Conservation (phyloP, 2,888 invertebrate genomes). For the Ctena decussata region DNA sequence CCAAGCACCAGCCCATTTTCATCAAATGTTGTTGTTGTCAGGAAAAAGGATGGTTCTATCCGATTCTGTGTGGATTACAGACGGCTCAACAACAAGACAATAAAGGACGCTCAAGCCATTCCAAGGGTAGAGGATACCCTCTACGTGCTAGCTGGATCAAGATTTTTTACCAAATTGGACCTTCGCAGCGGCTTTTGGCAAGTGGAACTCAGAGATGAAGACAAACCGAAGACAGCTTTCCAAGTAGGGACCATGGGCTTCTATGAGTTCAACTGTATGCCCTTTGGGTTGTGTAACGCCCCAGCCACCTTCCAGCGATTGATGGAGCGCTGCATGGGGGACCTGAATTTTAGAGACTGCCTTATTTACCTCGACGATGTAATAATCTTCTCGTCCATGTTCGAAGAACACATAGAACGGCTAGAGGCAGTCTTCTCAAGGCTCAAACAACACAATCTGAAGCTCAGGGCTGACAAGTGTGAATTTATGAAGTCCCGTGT, state of each 20-base stretch:
- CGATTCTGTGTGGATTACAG: slow-evolving; percentile 21
- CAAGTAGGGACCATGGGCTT: slow-evolving; percentile 43
- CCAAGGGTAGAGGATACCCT: slow-evolving; percentile 57
- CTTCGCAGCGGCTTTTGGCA: neutral
- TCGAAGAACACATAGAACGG: slow-evolving; percentile 41
- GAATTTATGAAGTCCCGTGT: slow-evolving; percentile 16
- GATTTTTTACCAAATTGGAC: neutral
- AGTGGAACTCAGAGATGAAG: neutral
- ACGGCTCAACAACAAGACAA: slow-evolving; percentile 15
- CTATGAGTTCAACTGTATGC: slow-evolving; percentile 43
- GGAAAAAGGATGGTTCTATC: slow-evolving; percentile 11
- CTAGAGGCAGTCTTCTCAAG: slow-evolving; percentile 37
- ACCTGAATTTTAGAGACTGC: slow-evolving; percentile 5
- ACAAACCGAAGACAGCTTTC: slow-evolving; percentile 48
- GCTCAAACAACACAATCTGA: slow-evolving; percentile 22
- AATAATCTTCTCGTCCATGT: slow-evolving; percentile 38
- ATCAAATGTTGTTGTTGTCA: neutral
- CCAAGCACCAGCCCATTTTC: neutral
- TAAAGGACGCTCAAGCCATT: slow-evolving; percentile 52
- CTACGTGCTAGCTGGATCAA: neutral
- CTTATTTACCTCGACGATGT: slow-evolving; percentile 59
- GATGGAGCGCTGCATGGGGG: neutral
- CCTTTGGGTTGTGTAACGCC: no score
- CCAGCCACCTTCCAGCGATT: no score
- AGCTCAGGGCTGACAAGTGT: slow-evolving; percentile 42